These are phyloP conservation scores for Okapia johnstoni DNA, from an alignment of 2,113 vertebrate species.

Conservation along the genomic window DNA sequence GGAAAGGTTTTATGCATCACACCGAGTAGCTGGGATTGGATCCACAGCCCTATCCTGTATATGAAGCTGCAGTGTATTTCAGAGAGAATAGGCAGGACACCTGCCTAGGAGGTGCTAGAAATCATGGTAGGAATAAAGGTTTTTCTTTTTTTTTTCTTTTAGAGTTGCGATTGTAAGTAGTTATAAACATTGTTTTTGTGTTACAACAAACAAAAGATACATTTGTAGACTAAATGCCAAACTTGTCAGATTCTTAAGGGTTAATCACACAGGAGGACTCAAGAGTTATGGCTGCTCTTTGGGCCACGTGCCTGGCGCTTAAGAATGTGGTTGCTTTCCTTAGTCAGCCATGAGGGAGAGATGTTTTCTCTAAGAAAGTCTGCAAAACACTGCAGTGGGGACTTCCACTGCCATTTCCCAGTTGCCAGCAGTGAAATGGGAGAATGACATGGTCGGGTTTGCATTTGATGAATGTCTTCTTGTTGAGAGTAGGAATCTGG, in stretches of 20 bases:
- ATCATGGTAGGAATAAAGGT: neutral
- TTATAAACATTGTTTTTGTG: neutral
- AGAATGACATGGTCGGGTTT: neutral
- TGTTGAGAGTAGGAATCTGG: neutral
- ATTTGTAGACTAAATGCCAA: neutral
- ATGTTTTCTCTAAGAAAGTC: neutral
- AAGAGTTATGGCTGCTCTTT: neutral
- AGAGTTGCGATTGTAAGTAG: neutral
- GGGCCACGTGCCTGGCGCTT: accelerated
- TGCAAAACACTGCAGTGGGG: neutral
- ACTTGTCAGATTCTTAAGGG: neutral
- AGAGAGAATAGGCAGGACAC: neutral
- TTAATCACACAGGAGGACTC: neutral
- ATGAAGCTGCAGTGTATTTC: neutral
- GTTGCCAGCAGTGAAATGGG: neutral
- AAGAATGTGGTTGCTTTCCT: neutral
- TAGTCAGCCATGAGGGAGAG: neutral
- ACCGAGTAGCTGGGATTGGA: neutral
- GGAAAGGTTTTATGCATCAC: neutral
- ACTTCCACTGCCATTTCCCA: neutral
- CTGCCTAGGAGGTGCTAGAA: neutral
- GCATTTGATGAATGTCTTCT: neutral
- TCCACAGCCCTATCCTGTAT: neutral
- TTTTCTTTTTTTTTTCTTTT: neutral
- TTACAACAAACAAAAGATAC: neutral